Base-by-base conservation (phyloP, 2,888 invertebrate genomes). In the Phengaris alcon region DNA sequence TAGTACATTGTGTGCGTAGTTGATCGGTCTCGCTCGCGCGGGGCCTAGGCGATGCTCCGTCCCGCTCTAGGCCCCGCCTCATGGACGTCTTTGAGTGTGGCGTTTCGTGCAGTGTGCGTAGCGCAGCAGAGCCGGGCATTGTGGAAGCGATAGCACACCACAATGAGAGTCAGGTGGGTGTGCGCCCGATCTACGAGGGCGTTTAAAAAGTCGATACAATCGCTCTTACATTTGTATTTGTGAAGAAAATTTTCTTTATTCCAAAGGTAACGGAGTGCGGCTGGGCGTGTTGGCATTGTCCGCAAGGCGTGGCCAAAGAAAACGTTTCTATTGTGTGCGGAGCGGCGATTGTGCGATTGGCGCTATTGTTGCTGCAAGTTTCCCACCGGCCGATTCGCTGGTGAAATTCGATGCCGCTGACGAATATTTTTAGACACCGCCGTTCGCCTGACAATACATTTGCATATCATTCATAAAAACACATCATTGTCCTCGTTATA, bases 181-280 rank as follows among this genome's bases (percentile, higher is more conserved):
- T 91, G 88, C 86, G 76, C 76, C 76, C 75, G 82, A 87, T 91
- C 90, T 89, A 90, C 87, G 88, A 90, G 91, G 93, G 92, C 93
- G 92, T 93, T 91, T 90, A 90, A 92, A 93, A 93, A 93, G 92
- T 93, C 93, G 91, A 93, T 92, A 92, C 90, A 90, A 91, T 91
- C 89, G 88, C 87, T 85, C 83, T 88, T 87, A 86, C 87, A 87
- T 88, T 86, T 87, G 88, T 89, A 85, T 90, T 90, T 88, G 90
- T 86, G 84, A 86, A 91, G 91, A 87, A 91, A 90, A 91, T 91
- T 91, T 92, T 91, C 91, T 91, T 91, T 88, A 87, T 90, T 86
- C 78, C 79, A 76, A 78, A 84, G 84, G 85, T 84, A 84, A 84
- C 83, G 83, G 86, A 79, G 78, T 85, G 81, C 81, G 81, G 80